These are phyloP conservation scores for Dolichallabes microphthalmus DNA, from an alignment of 2,113 vertebrate genomes.

Conservation along the genomic window DNA sequence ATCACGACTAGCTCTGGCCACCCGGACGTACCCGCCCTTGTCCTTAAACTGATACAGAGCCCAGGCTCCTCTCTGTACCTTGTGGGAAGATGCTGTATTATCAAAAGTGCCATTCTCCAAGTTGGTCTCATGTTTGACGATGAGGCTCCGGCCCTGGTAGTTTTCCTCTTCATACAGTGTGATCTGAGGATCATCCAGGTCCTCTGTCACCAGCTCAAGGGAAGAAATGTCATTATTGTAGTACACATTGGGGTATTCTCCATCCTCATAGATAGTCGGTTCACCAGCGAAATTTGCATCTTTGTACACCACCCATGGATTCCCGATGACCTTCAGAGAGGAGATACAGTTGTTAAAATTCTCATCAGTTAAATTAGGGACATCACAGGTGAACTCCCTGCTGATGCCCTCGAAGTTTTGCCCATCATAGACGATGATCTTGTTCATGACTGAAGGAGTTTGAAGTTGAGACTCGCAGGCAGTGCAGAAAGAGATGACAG, in stretches of 20 bases:
- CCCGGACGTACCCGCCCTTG: not conserved
- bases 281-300: not conserved
- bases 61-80: slow-evolving; percentile 27
- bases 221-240: slow-evolving; percentile 5
- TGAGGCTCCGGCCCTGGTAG: not conserved
- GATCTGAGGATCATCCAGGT: slow-evolving; percentile 28
- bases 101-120: not conserved
- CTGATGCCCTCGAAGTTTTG: not conserved
- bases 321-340: slow-evolving; percentile 20
- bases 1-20: slow-evolving; percentile 25
- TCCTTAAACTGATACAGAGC: not conserved
- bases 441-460: slow-evolving; percentile 20
- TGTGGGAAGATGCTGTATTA: slow-evolving; percentile 9
- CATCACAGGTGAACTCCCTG: slow-evolving; percentile 25
- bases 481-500: not conserved
- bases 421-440: slow-evolving; percentile 24
- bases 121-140: slow-evolving; percentile 15
- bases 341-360: slow-evolving; percentile 20
- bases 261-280: slow-evolving; percentile 21
- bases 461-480: not conserved
- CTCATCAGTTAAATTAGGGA: not conserved
- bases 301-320: slow-evolving; percentile 17
- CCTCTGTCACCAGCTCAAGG: slow-evolving; percentile 3
- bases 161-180: slow-evolving; percentile 22
- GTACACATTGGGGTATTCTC: slow-evolving; percentile 8